A percentile compares a stretch with the other conserved stretches of the same genome.
These are phyloP conservation scores for Tetanocera ferruginea DNA, from an alignment of 2,888 invertebrate species.

Conservation along the genomic window DNA sequence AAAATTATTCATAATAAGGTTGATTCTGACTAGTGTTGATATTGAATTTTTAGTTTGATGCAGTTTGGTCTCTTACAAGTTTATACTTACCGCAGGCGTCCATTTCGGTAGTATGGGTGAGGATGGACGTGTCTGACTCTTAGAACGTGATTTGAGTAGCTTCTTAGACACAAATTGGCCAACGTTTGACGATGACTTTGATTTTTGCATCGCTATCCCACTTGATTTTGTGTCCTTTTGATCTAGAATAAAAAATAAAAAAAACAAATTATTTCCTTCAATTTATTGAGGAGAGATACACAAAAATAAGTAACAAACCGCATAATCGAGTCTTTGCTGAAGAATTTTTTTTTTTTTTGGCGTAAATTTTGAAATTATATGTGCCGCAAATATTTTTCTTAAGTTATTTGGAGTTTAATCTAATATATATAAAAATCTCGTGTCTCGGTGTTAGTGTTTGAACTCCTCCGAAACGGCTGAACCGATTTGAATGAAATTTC, in stretches of 20 bases:
- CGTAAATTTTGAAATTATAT: too few species aligned
- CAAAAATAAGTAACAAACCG: too few species aligned
- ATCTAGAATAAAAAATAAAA: constrained; percentile 41
- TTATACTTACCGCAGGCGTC: constrained; percentile 86
- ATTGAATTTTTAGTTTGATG: background rate
- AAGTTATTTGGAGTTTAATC: too few species aligned
- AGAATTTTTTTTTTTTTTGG: background rate
- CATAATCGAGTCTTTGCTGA: background rate
- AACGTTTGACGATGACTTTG: constrained; percentile 89
- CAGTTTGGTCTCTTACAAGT: background rate
- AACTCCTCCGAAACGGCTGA: too few species aligned
- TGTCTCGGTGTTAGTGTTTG: too few species aligned
- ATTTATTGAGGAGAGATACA: background rate
- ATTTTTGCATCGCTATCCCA: constrained; percentile 82
- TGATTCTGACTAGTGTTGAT: too few species aligned
- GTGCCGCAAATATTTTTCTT: too few species aligned
- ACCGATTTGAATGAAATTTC: too few species aligned
- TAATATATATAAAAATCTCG: too few species aligned
- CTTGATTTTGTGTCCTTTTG: constrained; percentile 71
- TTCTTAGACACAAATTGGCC: constrained; percentile 88
- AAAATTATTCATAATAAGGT: too few species aligned
- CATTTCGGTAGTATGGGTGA: constrained; percentile 71
- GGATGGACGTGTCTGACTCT: constrained; percentile 80
- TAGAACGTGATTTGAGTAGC: constrained; percentile 87
- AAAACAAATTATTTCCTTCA: constrained; percentile 47